phyloP scores from a whole-genome alignment of 2,888 invertebrate species.

The Spilarctia lutea region DNA sequence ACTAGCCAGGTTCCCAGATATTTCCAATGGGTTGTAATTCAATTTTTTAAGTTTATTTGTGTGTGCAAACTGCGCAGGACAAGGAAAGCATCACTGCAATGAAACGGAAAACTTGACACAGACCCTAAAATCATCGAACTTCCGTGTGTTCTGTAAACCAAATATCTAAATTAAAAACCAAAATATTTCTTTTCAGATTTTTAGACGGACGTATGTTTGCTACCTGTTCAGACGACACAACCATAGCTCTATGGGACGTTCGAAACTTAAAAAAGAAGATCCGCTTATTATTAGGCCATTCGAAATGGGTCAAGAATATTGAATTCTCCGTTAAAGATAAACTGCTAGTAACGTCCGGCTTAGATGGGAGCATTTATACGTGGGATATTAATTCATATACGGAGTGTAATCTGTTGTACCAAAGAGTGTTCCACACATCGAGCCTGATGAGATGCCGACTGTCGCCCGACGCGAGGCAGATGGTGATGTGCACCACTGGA shows the following conservation, averaged over 20 bases:
- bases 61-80: too few species aligned
- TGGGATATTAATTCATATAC: constrained; percentile 97
- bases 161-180: not conserved
- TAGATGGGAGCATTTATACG: constrained; percentile 96
- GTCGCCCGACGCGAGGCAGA: constrained; percentile 94
- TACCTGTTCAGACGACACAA: constrained; percentile 97
- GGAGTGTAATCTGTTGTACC: constrained; percentile 91
- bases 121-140: not conserved
- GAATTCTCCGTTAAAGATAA: constrained; percentile 95
- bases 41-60: too few species aligned
- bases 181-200: constrained; percentile 87
- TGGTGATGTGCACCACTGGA: constrained; percentile 96
- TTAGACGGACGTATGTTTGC: constrained; percentile 95
- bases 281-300: constrained; percentile 93
- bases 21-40: too few species aligned
- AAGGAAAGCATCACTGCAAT: too few species aligned
- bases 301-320: constrained; percentile 98
- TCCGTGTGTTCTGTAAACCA: not conserved
- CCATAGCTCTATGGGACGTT: constrained; percentile 97
- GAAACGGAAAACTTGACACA: too few species aligned
- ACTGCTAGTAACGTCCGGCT: constrained; percentile 95
- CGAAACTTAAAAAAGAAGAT: constrained; percentile 92
- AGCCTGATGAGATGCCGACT: constrained; percentile 95
- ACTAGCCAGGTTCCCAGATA: too few species aligned
- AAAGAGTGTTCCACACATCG: constrained; percentile 94